phyloP scores from a whole-genome alignment of 2,113 vertebrate species.

The Hypomesus transpacificus region DNA sequence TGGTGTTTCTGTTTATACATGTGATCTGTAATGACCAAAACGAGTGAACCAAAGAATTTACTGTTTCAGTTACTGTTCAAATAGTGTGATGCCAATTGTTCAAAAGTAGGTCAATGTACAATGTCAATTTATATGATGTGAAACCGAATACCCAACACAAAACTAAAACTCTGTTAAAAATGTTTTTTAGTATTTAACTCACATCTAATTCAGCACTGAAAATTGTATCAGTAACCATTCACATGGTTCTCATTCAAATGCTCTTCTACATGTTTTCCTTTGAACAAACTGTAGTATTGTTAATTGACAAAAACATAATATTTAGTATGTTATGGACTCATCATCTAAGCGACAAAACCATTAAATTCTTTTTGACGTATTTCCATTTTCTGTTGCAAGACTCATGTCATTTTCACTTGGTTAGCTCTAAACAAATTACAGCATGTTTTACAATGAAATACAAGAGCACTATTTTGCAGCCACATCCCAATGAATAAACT shows the following conservation, averaged over 20 bases:
- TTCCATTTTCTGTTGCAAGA: not conserved
- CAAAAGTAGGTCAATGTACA: not conserved
- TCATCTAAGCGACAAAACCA: not conserved
- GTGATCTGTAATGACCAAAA: not conserved
- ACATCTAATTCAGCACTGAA: not conserved
- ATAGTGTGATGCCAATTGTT: conserved; percentile 10
- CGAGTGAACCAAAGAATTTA: not conserved
- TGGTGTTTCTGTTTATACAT: not conserved
- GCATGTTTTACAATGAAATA: not conserved
- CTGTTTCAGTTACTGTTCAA: not conserved
- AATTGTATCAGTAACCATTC: not conserved
- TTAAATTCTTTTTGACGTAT: not conserved
- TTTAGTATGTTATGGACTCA: not conserved
- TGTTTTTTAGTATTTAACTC: not conserved
- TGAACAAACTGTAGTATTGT: not conserved
- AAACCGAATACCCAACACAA: not conserved
- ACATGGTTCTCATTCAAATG: conserved; percentile 2
- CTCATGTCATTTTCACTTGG: not conserved
- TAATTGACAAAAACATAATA: not conserved
- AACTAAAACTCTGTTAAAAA: not conserved
- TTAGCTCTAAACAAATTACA: not conserved
- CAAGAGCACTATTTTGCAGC: no score
- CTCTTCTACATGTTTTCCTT: not conserved
- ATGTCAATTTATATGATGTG: not conserved
- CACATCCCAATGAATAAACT: no score